Evolutionary conservation across 2,113 vertebrate species (phyloP), one percentile per base, ranked within the genome.

Genomic region (Campylomormyrus tamandua): DNA sequence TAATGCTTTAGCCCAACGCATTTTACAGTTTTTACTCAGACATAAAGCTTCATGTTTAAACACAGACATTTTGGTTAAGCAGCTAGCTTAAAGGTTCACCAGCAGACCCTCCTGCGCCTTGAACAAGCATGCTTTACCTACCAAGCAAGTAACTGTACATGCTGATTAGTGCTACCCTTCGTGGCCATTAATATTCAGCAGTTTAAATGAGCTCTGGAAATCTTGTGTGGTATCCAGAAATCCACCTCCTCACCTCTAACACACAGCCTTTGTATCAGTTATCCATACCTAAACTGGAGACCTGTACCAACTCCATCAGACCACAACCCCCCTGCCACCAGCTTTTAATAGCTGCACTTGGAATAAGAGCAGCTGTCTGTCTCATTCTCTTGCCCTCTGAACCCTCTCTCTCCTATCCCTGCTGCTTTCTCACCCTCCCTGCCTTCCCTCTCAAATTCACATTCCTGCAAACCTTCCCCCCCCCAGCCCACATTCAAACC

Each of bases 321-420:
- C 21, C 45, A 19, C 83, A 4, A n/a, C 24, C 91, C 42, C 62
- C 89, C 48, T 15, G 24, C 50, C 52, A 17, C 19, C n/a, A 89
- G 80, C 90, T 96, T 95, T 95, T 91, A 90, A 91, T 90, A 94
- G 90, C 88, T 84, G 66, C 70, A 31, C 10, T 92, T 92, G 92
- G 91, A 92, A 92, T 93, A 93, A 91, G 84, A 91, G 88, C 90
- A 91, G 90, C 92, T 90, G 49, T 52, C 48, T 35, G 49, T 27
- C 24, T 31, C 85, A 3, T 87, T 87, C 85, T 35, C 17, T 84
- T 42, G 24, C 83, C 39, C 83, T 84, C 83, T 8, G 9, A 84
- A 24, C 83, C 19, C 89, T 45, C 77, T 48, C 24, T 42, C 9
- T 62, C 50, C 52, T 11, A 42, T 8, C 77, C 35, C 77, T 53